Conservation (phyloP, 2,797 vertebrate genomes). For the Catamblyrhynchus diadema region DNA sequence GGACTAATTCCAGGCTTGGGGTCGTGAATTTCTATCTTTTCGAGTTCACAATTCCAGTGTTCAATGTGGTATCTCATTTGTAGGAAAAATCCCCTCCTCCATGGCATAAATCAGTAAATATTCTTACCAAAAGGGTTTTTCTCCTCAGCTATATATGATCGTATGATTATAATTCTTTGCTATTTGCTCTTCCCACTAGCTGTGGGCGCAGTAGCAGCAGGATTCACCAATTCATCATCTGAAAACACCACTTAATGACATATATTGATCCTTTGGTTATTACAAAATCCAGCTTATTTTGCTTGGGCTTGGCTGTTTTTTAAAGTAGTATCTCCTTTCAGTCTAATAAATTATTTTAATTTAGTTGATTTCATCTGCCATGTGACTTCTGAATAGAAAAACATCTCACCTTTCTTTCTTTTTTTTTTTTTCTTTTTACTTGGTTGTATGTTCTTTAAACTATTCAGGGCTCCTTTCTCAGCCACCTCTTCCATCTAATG, state of each 20-base stretch:
- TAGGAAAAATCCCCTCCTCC: not conserved
- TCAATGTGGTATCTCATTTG: not conserved
- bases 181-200: conserved; percentile 39
- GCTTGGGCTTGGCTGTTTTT: not conserved
- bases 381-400: not conserved
- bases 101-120: not conserved
- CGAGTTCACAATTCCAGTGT: not conserved
- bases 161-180: not conserved
- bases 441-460: not conserved
- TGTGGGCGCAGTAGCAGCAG: conserved; percentile 20
- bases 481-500: not conserved
- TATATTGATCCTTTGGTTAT: not conserved
- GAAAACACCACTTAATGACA: not conserved
- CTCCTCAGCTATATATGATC: not conserved
- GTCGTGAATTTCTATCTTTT: not conserved
- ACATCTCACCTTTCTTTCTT: accelerated
- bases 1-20: not conserved
- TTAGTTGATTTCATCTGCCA: not conserved
- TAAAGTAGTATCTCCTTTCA: not conserved
- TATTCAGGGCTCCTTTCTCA: not conserved
- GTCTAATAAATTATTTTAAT: not conserved
- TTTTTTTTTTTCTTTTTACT: not conserved
- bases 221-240: conserved; percentile 16
- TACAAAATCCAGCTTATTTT: not conserved
- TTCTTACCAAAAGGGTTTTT: not conserved